Percentiles rank a stretch among this genome's conserved stretches.
phyloP scores from a whole-genome alignment of 1,140 invertebrate species.

The Megathymus violae region DNA sequence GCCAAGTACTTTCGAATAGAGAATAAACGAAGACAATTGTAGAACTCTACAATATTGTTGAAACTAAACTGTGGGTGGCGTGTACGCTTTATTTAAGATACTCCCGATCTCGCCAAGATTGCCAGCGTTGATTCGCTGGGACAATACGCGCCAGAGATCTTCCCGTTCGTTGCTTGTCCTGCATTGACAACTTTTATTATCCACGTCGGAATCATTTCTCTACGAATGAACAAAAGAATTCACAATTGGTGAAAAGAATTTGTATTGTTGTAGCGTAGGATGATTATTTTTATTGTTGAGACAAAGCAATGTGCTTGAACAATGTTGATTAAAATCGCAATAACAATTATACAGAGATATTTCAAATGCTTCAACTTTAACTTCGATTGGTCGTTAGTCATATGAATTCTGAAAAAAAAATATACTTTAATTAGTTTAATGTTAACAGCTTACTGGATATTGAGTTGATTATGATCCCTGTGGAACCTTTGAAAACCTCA shows the following conservation, averaged over 20 bases:
- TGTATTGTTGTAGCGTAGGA: conserved; percentile 12
- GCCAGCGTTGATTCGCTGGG: conserved; percentile 61
- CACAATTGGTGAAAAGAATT: conserved; percentile 22
- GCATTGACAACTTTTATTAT: conserved; percentile 64
- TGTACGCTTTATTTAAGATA: conserved; percentile 51
- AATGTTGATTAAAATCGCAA: conserved; percentile 14
- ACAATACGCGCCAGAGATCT: conserved; percentile 61
- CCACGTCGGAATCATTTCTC: conserved; percentile 45
- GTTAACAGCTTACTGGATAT: too few species aligned
- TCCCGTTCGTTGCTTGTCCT: conserved; percentile 42
- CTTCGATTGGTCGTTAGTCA: background rate
- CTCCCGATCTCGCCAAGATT: conserved; percentile 56
- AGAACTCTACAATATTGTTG: background rate
- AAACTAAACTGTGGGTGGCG: background rate
- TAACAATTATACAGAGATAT: background rate
- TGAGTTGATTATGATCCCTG: too few species aligned
- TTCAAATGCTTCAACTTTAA: background rate
- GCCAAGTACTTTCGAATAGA: too few species aligned
- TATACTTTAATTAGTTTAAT: too few species aligned
- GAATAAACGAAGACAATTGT: too few species aligned
- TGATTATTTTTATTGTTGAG: conserved; percentile 11
- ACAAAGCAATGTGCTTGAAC: conserved; percentile 8
- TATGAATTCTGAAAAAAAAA: background rate
- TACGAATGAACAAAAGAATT: conserved; percentile 19
- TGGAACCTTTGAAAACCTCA: too few species aligned